Evolutionary conservation across 2,113 vertebrate genomes (phyloP).

Genomic region (Macrotus californicus): DNA sequence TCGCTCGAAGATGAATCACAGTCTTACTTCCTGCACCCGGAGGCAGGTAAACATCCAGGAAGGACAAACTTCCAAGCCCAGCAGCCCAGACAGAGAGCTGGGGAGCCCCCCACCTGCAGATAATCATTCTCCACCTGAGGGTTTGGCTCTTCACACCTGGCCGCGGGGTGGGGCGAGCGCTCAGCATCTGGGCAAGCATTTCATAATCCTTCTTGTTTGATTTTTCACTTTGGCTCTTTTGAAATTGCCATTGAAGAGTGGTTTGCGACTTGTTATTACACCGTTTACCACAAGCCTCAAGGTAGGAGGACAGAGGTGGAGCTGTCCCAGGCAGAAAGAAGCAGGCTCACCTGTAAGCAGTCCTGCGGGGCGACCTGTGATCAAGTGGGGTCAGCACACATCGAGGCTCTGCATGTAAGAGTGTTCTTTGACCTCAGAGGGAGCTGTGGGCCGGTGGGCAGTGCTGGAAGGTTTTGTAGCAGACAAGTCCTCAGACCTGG

Average conservation of each 20-base stretch:
- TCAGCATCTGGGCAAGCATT: background rate
- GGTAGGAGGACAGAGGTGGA: background rate
- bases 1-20: fast-evolving
- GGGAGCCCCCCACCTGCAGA: background rate
- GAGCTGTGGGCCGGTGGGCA: background rate
- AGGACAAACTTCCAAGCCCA: background rate
- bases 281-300: background rate
- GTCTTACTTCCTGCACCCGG: background rate
- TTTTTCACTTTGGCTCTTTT: background rate
- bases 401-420: background rate
- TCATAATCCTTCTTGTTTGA: background rate
- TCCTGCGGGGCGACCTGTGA: background rate
- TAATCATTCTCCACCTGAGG: fast-evolving
- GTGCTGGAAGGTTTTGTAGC: background rate
- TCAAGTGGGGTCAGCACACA: background rate
- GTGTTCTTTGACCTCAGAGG: background rate
- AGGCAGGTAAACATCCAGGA: background rate
- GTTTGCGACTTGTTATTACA: background rate
- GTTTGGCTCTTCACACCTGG: background rate
- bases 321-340: background rate
- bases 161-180: background rate
- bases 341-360: background rate
- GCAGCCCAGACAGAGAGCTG: background rate
- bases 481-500: background rate
- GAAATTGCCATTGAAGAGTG: background rate